These are phyloP conservation scores for Spea bombifrons DNA, from an alignment of 2,113 vertebrate species.

Conservation along the genomic window DNA sequence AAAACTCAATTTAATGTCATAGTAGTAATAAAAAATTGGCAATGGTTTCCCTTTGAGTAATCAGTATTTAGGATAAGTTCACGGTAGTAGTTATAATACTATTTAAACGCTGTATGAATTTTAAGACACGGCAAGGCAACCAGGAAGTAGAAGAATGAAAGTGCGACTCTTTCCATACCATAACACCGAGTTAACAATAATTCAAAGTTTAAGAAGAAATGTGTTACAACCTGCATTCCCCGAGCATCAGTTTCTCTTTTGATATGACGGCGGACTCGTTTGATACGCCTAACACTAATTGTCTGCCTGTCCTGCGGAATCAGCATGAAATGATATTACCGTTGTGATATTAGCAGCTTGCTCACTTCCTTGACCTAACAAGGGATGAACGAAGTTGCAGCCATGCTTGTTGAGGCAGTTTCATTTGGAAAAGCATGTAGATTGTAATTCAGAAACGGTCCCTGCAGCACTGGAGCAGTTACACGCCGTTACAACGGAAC, in stretches of 20 bases:
- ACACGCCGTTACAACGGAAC: slow-evolving; percentile 36
- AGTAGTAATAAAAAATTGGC: too few species aligned
- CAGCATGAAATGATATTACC: slow-evolving; percentile 26
- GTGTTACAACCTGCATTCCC: not conserved
- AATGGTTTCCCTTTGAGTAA: too few species aligned
- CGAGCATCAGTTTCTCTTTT: not conserved
- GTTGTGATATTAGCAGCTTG: slow-evolving; percentile 29
- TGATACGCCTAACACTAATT: slow-evolving; percentile 40
- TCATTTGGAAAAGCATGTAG: slow-evolving; percentile 36
- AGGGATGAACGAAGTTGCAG: slow-evolving; percentile 44
- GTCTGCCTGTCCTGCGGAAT: slow-evolving; percentile 28
- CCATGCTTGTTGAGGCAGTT: slow-evolving; percentile 27
- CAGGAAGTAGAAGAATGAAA: too few species aligned
- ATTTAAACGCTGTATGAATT: too few species aligned
- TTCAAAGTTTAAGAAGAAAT: too few species aligned
- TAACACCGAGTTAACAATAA: too few species aligned
- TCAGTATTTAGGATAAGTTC: too few species aligned
- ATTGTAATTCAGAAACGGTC: slow-evolving; percentile 44
- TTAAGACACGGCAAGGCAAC: too few species aligned
- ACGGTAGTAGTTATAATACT: too few species aligned
- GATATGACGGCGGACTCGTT: slow-evolving; percentile 44
- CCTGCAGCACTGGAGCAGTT: slow-evolving; percentile 36
- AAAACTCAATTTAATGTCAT: too few species aligned
- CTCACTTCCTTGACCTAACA: slow-evolving; percentile 44
- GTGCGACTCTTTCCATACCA: too few species aligned